Evolutionary conservation across 2,113 vertebrate genomes (phyloP).

Genomic region (Morone saxatilis): DNA sequence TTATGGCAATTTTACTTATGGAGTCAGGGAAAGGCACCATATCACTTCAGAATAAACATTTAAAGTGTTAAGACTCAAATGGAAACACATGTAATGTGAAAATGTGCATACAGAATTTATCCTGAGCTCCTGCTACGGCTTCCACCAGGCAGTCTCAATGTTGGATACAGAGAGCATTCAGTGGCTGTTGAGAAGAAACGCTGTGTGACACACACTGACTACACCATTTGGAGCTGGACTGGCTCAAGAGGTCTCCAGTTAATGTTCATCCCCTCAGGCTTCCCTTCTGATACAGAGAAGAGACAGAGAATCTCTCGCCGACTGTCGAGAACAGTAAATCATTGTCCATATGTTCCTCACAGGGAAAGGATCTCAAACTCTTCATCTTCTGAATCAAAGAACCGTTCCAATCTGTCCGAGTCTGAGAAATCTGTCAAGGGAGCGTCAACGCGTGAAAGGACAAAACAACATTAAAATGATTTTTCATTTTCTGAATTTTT

Average conservation of each 20-base stretch:
- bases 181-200: constrained; percentile 73
- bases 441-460: not conserved
- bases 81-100: constrained; percentile 72
- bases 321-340: constrained; percentile 47
- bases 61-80: constrained; percentile 85
- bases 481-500: not conserved
- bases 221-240: constrained; percentile 67
- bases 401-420: constrained; percentile 93
- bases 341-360: constrained; percentile 80
- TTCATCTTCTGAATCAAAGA: constrained; percentile 98
- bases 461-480: not conserved
- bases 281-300: constrained; percentile 70
- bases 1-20: constrained; percentile 78
- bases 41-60: constrained; percentile 83
- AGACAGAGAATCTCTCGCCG: constrained; percentile 49
- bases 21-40: constrained; percentile 84
- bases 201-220: constrained; percentile 66
- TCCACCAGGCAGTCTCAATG: constrained; percentile 63
- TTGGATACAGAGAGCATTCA: constrained; percentile 69
- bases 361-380: constrained; percentile 98
- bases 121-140: constrained; percentile 76
- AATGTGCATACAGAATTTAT: constrained; percentile 76
- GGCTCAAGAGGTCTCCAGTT: constrained; percentile 67
- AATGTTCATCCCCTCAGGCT: constrained; percentile 65
- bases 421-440: constrained; percentile 91